phyloP scores from a whole-genome alignment of 2,797 vertebrate species.

The Syngnathus acus region DNA sequence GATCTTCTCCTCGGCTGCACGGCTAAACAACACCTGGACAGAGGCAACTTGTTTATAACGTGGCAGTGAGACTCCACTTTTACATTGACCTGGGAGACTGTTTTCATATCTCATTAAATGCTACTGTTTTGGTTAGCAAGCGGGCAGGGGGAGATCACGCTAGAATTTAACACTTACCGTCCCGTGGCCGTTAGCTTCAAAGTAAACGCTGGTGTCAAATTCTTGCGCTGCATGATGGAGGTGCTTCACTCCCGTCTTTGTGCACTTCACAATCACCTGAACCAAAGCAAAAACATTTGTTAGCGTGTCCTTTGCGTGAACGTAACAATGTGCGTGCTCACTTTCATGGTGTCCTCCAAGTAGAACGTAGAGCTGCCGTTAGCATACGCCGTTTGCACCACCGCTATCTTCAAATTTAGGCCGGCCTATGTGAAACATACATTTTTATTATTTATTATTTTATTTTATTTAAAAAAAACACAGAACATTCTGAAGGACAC shows the following conservation, averaged over 20 bases:
- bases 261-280: constrained; percentile 84
- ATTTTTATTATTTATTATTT: too few species aligned
- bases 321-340: constrained; percentile 39
- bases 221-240: constrained; percentile 88
- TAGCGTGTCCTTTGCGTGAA: neutral
- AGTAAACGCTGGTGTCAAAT: constrained; percentile 91
- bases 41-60: neutral
- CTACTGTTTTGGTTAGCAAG: neutral
- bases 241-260: constrained; percentile 95
- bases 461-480: too few species aligned
- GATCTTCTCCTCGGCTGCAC: constrained; percentile 79
- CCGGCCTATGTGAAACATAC: constrained; percentile 65
- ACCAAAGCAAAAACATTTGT: neutral
- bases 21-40: constrained; percentile 84
- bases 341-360: constrained; percentile 86
- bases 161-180: constrained; percentile 75
- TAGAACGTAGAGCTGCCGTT: constrained; percentile 90
- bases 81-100: neutral
- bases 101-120: neutral
- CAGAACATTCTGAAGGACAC: too few species aligned
- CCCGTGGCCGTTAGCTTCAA: constrained; percentile 95
- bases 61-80: too few species aligned
- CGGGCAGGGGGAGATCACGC: neutral
- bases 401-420: constrained; percentile 76
- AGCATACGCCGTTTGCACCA: constrained; percentile 94